These are phyloP conservation scores for Cossypha polioptera DNA, from an alignment of 2,797 vertebrate genomes.

Conservation along the genomic window DNA sequence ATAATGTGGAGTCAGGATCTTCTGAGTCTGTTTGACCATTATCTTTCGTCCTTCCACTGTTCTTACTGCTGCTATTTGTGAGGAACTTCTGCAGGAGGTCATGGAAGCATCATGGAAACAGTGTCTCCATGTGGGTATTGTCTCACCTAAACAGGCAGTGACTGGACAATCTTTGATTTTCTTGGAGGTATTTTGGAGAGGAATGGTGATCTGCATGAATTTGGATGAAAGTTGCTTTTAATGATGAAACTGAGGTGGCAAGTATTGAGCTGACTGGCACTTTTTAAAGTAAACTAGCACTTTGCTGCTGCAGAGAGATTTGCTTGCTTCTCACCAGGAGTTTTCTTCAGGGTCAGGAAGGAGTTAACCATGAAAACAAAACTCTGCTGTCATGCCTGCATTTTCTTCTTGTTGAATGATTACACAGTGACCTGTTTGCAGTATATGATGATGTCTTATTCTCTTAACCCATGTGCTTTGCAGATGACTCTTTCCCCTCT, in stretches of 20 bases:
- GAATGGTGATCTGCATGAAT: neutral
- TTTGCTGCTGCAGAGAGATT: neutral
- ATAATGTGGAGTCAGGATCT: neutral
- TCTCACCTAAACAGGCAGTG: neutral
- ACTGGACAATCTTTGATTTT: neutral
- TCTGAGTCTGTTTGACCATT: neutral
- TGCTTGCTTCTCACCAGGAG: neutral
- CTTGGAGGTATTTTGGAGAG: neutral
- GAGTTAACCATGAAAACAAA: neutral
- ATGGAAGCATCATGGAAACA: neutral
- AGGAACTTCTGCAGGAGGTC: neutral
- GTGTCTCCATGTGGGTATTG: neutral
- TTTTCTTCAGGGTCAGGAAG: neutral
- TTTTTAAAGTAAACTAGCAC: no score
- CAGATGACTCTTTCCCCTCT: constrained; percentile 90
- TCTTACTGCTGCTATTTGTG: neutral
- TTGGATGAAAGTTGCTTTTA: neutral
- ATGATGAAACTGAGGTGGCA: neutral
- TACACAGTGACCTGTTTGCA: neutral
- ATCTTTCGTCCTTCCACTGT: neutral
- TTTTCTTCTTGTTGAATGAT: neutral
- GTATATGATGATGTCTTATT: neutral
- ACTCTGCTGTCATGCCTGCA: neutral
- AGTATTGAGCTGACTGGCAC: neutral
- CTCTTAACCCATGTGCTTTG: constrained; percentile 39